Evolutionary conservation across 2,888 invertebrate genomes (phyloP), one percentile per base, ranked within the genome.

Genomic region (Lasioglossum lativentre): DNA sequence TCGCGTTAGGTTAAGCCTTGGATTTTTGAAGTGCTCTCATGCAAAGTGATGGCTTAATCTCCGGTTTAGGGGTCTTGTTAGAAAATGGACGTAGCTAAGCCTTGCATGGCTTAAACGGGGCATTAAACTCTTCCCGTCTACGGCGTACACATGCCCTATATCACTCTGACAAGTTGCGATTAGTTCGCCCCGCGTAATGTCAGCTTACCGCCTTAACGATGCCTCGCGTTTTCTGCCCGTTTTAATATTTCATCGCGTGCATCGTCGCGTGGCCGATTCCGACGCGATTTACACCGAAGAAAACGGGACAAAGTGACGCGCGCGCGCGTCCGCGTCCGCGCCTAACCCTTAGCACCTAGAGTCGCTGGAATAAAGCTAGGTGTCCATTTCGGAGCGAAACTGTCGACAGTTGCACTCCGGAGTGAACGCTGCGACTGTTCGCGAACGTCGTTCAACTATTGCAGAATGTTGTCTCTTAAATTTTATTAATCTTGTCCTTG

Each of bases 11-110:
- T 88, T 91, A 92, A 93, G 91, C 93, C 91, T 86, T 79, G 90
- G 92, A 90, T 92, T 94, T 93, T 93, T 93, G 93, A 92, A 89
- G 86, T 90, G 88, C 91, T 90, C 92, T 92, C 93, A 90, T 92
- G 90, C 92, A 91, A 92, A 93, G 92, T 92, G 93, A 94, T 92
- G 91, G 91, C 92, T 93, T 94, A 94, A 94, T 94, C 94, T 92
- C 91, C 90, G 90, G 89, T 92, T 92, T 89, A 89, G 91, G 91
- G 90, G 85, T 83, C 89, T 86, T 81, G 88, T 91, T 91, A 91
- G 91, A 92, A 92, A 92, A 92, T 92, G 91, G 92, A 87, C 91
- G 89, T 88, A 70, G 75, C 88, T 91, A 87, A 92, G 90, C 91
- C 89, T 86, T 83, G 89, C 89, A 80, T 79, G 88, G 92, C 90